A percentile compares a stretch with the other conserved stretches of the same genome.
Evolutionary conservation across 2,113 vertebrate genomes (phyloP).

Genomic region (Melanotaenia duboulayi): DNA sequence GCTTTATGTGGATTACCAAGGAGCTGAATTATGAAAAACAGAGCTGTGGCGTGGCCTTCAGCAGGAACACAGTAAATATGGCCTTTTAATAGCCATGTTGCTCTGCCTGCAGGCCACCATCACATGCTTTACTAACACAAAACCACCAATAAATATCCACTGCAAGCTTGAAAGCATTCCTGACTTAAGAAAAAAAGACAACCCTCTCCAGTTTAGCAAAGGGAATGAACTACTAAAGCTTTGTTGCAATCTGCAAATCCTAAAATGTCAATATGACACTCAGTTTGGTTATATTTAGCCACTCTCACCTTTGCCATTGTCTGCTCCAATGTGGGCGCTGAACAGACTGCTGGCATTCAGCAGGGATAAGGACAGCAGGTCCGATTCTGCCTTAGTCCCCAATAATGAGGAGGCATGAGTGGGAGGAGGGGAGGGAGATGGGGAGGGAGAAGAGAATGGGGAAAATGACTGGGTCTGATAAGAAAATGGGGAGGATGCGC

Average conservation of each 20-base stretch:
- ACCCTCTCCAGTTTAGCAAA: too few species aligned
- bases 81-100: too few species aligned
- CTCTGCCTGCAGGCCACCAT: background rate
- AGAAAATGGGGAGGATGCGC: conserved; percentile 59
- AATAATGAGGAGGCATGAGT: conserved; percentile 29
- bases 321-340: conserved; percentile 70
- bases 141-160: too few species aligned
- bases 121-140: fast-evolving
- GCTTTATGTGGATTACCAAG: too few species aligned
- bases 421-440: conserved; percentile 51
- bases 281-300: background rate
- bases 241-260: too few species aligned
- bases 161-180: too few species aligned
- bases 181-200: too few species aligned
- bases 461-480: conserved; percentile 59
- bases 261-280: too few species aligned
- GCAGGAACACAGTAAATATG: too few species aligned
- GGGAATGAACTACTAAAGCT: too few species aligned
- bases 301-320: conserved; percentile 83
- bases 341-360: conserved; percentile 84
- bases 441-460: conserved; percentile 41
- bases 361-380: conserved; percentile 81
- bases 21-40: too few species aligned
- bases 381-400: conserved; percentile 65
- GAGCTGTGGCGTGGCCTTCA: too few species aligned